Conservation (phyloP, 2,797 vertebrate genomes). For the Mergus octosetaceus region DNA sequence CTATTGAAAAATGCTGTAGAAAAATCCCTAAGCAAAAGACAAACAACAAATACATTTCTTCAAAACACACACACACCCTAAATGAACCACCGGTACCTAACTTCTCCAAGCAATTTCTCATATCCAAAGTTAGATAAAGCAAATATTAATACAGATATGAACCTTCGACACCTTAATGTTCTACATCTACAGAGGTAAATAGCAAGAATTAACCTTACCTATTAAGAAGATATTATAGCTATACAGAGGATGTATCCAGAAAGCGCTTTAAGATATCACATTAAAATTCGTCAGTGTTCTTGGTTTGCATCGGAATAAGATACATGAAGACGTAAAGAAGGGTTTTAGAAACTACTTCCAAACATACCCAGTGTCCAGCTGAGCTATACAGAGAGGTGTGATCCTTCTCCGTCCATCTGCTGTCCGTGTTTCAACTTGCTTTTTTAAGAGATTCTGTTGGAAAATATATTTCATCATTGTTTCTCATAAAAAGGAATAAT, state of each 20-base stretch:
- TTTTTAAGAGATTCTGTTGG: constrained; percentile 95
- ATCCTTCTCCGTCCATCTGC: constrained; percentile 94
- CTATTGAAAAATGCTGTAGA: constrained; percentile 98
- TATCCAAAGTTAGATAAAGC: neutral
- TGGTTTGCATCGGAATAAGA: neutral
- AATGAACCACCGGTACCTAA: neutral
- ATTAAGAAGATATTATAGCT: neutral
- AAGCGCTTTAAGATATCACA: neutral
- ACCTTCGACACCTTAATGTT: neutral
- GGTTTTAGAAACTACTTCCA: constrained; percentile 15
- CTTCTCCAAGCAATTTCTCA: neutral
- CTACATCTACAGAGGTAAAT: neutral
- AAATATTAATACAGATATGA: neutral
- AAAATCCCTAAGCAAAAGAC: constrained; percentile 87
- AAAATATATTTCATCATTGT: neutral
- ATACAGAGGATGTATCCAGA: neutral
- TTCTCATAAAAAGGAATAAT: neutral
- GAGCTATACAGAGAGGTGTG: constrained; percentile 97
- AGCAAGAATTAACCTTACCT: neutral
- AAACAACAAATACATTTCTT: neutral
- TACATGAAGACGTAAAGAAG: neutral
- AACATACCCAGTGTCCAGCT: constrained; percentile 94
- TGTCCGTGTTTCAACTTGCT: constrained; percentile 97
- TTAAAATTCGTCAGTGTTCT: neutral
- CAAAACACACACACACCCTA: neutral